Base-by-base conservation (phyloP, 2,888 invertebrate genomes). In the Morpho deidamia region DNA sequence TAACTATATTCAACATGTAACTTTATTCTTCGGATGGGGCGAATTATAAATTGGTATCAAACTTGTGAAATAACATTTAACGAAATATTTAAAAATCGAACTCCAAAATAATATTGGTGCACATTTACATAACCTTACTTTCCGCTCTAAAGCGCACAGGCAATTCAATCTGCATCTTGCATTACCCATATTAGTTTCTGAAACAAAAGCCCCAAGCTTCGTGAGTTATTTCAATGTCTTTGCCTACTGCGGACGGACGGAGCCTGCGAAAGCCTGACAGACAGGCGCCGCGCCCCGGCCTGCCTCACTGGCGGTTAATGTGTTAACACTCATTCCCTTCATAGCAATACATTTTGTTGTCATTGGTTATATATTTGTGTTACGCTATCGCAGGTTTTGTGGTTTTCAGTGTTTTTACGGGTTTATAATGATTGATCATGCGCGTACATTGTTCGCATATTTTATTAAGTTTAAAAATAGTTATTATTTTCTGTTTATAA, bases 241-340 rank as follows among this genome's bases (percentile, higher is more conserved):
- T 70, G 73, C 61, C 69, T 65, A 62, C 66, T 52, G 66, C 68
- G 76, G 78, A 77, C 78, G 81, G 73, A 53, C 64, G 68, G 59
- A 61, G 61, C 62, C 63, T 51, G 58, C 65, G 62, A 55, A 61
- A 59, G 64, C 75, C 80, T 61, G 12, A 43, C 38, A 71, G 83
- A 48, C 66, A 85, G 85, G 84, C 86, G 82, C 63, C 83, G 84
- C 68, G 67, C 59, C 85, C 85, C 69, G 88, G 87, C 61, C 78
- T 80, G 65, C 89, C 89, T 59, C 89, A 89, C 81, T 89, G 89
- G 89, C 89, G 87, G 85, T 86, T 89, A 81, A 72, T 89, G 88
- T 88, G 89, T 89, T 88, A 87, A 88, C 84, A 81, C 78, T 83
- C 78, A 70, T 72, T 74, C 72, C 75, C 66, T 74, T 61, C 66